A percentile compares a stretch with the other conserved stretches of the same genome.
phyloP scores from a whole-genome alignment of 2,888 invertebrate species.

The Carcina quercana region DNA sequence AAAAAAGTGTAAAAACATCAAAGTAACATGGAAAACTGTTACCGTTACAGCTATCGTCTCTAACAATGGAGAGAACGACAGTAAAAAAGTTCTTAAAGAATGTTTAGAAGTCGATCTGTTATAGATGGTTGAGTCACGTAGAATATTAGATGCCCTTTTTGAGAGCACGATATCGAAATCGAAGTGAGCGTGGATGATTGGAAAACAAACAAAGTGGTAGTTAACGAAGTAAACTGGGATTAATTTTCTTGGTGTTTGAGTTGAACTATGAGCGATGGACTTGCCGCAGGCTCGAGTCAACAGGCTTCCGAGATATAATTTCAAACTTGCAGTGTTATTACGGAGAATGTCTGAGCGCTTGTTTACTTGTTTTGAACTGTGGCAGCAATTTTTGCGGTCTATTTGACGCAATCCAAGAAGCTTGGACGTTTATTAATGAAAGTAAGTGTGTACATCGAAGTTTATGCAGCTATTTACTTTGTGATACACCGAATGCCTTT shows the following conservation, averaged over 20 bases:
- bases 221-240: conserved; percentile 44
- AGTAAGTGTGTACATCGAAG: too few relatives aligned
- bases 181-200: conserved; percentile 31
- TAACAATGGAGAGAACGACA: conserved; percentile 42
- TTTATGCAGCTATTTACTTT: too few relatives aligned
- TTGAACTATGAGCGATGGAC: conserved; percentile 42
- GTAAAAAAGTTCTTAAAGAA: conserved; percentile 51
- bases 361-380: conserved; percentile 27
- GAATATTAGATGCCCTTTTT: conserved; percentile 55
- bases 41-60: conserved; percentile 42
- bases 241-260: conserved; percentile 48
- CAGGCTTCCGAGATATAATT: conserved; percentile 35
- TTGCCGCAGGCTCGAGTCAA: conserved; percentile 33
- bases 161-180: conserved; percentile 33
- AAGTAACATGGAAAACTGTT: conserved; percentile 20
- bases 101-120: conserved; percentile 43
- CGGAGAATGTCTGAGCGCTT: conserved; percentile 24
- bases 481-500: too few relatives aligned
- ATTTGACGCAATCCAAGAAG: too few relatives aligned
- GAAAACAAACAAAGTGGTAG: conserved; percentile 36
- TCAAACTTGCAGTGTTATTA: conserved; percentile 20
- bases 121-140: conserved; percentile 56
- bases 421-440: too few relatives aligned
- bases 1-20: conserved; percentile 50
- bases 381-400: conserved; percentile 10